Conservation (phyloP, 2,113 vertebrate species). For the Tragelaphus buxtoni region DNA sequence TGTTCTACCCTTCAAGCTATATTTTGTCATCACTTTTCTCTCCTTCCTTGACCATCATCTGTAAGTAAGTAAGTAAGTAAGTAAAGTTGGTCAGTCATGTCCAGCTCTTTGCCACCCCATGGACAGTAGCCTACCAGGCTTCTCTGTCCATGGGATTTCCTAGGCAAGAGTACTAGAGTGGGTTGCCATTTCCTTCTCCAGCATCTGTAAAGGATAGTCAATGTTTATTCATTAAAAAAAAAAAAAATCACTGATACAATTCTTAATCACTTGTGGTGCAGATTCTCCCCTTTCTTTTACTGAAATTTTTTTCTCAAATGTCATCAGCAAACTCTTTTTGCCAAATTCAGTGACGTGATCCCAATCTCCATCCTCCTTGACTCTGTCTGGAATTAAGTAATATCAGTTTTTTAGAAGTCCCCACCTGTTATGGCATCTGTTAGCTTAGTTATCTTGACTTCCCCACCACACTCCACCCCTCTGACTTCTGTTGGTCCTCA, state of each 20-base stretch:
- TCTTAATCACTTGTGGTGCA: not conserved
- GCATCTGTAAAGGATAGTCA: not conserved
- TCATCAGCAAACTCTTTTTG: not conserved
- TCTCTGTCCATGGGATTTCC: not conserved
- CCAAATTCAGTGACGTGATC: not conserved
- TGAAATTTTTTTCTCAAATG: not conserved
- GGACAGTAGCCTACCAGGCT: not conserved
- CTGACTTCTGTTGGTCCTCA: not conserved
- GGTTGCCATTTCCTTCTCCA: not conserved
- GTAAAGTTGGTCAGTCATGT: not conserved
- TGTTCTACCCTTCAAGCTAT: not conserved
- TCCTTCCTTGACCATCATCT: not conserved
- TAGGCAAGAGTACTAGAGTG: not conserved
- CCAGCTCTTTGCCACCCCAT: not conserved
- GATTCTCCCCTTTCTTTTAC: not conserved
- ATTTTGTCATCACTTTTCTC: not conserved
- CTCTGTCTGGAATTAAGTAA: not conserved
- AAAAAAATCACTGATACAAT: not conserved
- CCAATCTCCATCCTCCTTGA: not conserved
- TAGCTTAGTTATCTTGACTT: not conserved
- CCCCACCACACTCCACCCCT: not conserved
- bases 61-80: not conserved
- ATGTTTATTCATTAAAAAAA: not conserved
- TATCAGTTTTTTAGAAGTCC: not conserved
- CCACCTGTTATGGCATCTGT: no score